Percentiles rank a stretch among this genome's conserved stretches.
These are phyloP conservation scores for Eumerus sabulonum DNA, from an alignment of 2,888 invertebrate species.

Conservation along the genomic window DNA sequence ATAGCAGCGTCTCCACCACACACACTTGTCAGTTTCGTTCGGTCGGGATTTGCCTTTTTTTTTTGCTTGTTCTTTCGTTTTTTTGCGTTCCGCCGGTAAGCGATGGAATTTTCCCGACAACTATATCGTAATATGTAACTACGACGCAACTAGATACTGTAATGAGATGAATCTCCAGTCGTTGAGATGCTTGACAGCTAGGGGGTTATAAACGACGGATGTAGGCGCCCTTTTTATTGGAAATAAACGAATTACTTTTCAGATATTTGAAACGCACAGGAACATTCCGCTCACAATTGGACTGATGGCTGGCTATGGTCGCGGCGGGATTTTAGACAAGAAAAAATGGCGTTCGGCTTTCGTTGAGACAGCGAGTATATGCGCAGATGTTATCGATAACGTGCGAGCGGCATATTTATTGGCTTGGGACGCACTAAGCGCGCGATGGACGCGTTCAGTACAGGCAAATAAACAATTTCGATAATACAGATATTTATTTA, in stretches of 20 bases:
- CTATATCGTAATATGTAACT: slow-evolving; percentile 1
- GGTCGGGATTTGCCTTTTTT: slow-evolving; percentile 5
- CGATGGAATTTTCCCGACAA: slow-evolving; percentile 20
- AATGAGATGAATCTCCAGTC: neutral
- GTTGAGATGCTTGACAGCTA: neutral
- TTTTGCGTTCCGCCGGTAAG: slow-evolving; percentile 53
- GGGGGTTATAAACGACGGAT: neutral
- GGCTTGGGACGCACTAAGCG: neutral
- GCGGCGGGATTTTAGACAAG: slow-evolving; percentile 39
- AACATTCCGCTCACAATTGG: slow-evolving; percentile 57
- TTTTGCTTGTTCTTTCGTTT: neutral
- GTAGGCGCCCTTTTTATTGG: slow-evolving; percentile 23
- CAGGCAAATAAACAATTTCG: no score
- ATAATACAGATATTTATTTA: no score
- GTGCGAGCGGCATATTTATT: neutral
- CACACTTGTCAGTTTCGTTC: slow-evolving; percentile 29
- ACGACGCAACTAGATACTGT: neutral
- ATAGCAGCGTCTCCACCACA: slow-evolving; percentile 40
- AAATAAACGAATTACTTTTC: slow-evolving; percentile 26
- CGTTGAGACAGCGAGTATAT: slow-evolving; percentile 18
- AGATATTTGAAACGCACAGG: slow-evolving; percentile 51
- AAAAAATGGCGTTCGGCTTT: slow-evolving; percentile 62
- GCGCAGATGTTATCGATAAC: slow-evolving; percentile 48
- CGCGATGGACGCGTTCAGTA: slow-evolving; percentile 7
- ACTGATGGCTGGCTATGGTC: slow-evolving; percentile 55